Conservation (phyloP, 2,113 vertebrate species). For the Oxygymnocypris stewartii region DNA sequence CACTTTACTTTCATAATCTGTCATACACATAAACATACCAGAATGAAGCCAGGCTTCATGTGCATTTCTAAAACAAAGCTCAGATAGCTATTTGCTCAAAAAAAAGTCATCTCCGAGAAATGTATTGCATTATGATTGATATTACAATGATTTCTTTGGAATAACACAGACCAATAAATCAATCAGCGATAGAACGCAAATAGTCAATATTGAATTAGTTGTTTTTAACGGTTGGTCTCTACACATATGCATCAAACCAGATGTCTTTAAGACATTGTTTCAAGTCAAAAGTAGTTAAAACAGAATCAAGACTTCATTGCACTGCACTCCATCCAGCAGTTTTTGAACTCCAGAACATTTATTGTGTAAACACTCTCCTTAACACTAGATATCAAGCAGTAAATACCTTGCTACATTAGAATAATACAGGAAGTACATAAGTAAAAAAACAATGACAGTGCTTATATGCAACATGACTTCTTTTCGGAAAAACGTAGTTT, state of each 20-base stretch:
- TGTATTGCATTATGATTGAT: neutral
- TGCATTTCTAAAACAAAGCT: neutral
- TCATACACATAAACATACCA: neutral
- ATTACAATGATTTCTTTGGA: neutral
- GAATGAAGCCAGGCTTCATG: neutral
- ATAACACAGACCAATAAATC: neutral
- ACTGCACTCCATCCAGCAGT: neutral
- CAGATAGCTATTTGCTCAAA: neutral
- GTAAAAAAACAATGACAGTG: neutral
- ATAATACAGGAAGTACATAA: slow-evolving; percentile 10
- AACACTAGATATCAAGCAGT: slow-evolving; percentile 5
- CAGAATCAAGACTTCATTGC: neutral
- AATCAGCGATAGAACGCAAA: neutral
- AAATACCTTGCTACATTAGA: neutral
- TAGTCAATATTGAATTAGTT: neutral
- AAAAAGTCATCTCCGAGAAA: neutral
- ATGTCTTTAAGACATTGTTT: neutral
- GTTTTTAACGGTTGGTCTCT: neutral
- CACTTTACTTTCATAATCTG: too few relatives aligned
- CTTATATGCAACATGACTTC: slow-evolving; percentile 7
- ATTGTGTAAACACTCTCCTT: neutral
- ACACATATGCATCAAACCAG: neutral
- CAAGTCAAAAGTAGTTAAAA: neutral
- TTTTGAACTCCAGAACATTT: neutral
- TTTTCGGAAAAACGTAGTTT: neutral